A percentile compares a stretch with the other conserved stretches of the same genome.
phyloP scores from a whole-genome alignment of 2,888 invertebrate species.

The Pristionchus maxplancki region DNA sequence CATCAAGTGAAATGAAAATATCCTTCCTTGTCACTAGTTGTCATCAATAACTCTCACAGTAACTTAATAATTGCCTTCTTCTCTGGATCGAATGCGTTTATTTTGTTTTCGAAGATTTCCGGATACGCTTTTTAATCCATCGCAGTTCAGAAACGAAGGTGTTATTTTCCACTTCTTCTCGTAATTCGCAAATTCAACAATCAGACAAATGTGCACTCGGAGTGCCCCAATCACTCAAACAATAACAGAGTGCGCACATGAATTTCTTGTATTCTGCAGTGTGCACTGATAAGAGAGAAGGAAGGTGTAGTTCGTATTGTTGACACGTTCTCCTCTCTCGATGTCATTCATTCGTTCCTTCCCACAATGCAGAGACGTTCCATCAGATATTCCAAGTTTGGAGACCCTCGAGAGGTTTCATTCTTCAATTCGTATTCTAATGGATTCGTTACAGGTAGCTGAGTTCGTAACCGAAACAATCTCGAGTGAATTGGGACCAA shows the following conservation, averaged over 20 bases:
- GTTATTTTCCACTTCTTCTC: no score
- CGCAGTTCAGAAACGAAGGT: no score
- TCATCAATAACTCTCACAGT: no score
- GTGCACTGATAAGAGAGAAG: background rate
- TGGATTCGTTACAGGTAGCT: background rate
- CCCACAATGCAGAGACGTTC: slow-evolving; percentile 11
- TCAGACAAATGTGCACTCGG: no score
- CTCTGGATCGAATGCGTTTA: no score
- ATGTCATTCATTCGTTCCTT: background rate
- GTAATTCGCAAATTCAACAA: no score
- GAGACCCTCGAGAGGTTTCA: background rate
- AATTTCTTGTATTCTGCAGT: background rate
- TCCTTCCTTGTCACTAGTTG: no score
- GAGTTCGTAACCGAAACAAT: background rate
- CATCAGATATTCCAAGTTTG: slow-evolving; percentile 16
- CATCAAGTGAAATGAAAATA: no score
- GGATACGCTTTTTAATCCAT: no score
- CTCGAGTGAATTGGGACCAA: background rate
- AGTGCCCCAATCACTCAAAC: no score
- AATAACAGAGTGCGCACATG: background rate
- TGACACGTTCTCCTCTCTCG: background rate
- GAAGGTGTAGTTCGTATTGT: background rate
- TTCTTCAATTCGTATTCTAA: background rate
- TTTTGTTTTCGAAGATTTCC: no score
- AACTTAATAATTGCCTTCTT: no score